Base-by-base conservation (phyloP, 2,888 invertebrate species). In the Drosophila falleni region DNA sequence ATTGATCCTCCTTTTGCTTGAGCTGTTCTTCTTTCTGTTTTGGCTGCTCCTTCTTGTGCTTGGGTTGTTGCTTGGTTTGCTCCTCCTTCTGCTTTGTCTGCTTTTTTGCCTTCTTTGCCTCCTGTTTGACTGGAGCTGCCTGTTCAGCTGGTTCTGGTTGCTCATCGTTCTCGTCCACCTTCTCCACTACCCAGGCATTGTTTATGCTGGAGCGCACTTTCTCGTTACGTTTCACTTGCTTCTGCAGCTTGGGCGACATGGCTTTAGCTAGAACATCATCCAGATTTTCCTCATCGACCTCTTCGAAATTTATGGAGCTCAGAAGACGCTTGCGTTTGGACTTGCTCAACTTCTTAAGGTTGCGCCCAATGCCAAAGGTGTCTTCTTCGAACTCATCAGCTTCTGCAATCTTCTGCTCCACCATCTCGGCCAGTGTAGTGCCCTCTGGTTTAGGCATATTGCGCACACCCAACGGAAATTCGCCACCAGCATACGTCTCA, bases 401-500 rank as follows among this genome's bases (percentile, higher is more conserved):
- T 1, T 93, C 90, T 8, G 89, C 62, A 0, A 91, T 92, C 65
- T 92, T 93, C 50, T 91, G 90, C 29, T 90, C 90, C 47, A 91
- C 90, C 46, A 91, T 85, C 42, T 80, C 89, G 29, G 41, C 80
- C 51, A 70, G 74, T 6, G 75, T 80, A 65, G 91, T 89, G 0
- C 83, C 78, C n/a, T 92, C 92, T 3, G 92, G 91, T 23, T 93
- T 86, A 3, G 92, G 92, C 62, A 95, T 91, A 66, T 93, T 92
- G 73, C 94, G 94, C 1, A 95, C 93, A 1, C 95, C 95, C 11
- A 96, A 91, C 0, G 97, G 97, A 92, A 96, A 97, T 61, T 93
- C 92, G 8, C 95, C 95, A 8, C 93, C 90, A 0, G 94, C 92
- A 13, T 93, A 94, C 93, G 94, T 94, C 76, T 93, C 86, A 55